These are phyloP conservation scores for Echinarachnius parma DNA, from an alignment of 53 echinoderm and acorn worm species.

Conservation along the genomic window DNA sequence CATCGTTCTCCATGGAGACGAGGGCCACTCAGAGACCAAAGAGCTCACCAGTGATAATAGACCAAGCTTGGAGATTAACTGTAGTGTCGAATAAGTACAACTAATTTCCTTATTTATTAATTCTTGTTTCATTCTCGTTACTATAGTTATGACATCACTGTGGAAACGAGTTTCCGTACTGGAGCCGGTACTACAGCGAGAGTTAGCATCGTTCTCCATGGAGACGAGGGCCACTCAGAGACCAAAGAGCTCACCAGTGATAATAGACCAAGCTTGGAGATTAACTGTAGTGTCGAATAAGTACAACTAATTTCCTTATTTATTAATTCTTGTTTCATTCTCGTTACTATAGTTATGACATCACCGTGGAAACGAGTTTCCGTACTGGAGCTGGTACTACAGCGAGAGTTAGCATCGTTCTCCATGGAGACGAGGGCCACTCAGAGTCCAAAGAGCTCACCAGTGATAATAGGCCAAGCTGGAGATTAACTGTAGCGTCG, in stretches of 20 bases:
- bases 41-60: conserved; percentile 74
- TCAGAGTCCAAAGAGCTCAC: conserved; percentile 84
- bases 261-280: conserved; percentile 81
- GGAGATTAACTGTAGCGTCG: too few species aligned
- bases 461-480: conserved; percentile 54
- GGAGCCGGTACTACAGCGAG: conserved; percentile 86
- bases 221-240: conserved; percentile 88
- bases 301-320: too few species aligned
- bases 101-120: not conserved
- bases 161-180: conserved; percentile 88
- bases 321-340: too few species aligned
- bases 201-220: conserved; percentile 84
- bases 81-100: conserved; percentile 88
- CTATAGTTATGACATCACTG: conserved; percentile 86
- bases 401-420: conserved; percentile 68
- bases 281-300: conserved; percentile 90
- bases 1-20: conserved; percentile 80
- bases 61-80: conserved; percentile 90
- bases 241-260: conserved; percentile 86
- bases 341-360: conserved; percentile 66
- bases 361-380: conserved; percentile 79
- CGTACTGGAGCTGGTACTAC: conserved; percentile 72
- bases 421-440: conserved; percentile 72
- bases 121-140: too few species aligned
- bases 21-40: conserved; percentile 94